phyloP scores from a whole-genome alignment of 2,888 invertebrate genomes.

The Cheilosia soror region DNA sequence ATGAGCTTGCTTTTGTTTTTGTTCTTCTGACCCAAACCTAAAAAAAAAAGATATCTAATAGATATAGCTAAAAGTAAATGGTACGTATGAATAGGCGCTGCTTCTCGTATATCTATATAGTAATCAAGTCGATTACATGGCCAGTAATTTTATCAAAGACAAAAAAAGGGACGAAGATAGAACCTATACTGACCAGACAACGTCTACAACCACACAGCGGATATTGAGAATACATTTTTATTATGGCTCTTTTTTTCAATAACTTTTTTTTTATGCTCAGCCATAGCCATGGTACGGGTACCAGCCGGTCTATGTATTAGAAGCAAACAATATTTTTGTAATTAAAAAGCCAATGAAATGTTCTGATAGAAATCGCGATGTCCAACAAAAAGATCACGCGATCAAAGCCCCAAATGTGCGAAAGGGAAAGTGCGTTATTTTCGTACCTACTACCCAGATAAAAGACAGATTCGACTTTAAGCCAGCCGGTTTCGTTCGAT shows the following conservation, averaged over 20 bases:
- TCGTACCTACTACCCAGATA: slow-evolving; percentile 27
- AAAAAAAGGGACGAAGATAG: not conserved
- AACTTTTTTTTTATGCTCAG: not conserved
- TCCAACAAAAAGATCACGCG: slow-evolving; percentile 34
- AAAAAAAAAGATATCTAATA: slow-evolving; percentile 5
- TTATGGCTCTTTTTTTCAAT: slow-evolving; percentile 13
- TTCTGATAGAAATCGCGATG: slow-evolving; percentile 35
- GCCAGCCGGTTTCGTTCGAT: not conserved
- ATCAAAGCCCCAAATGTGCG: slow-evolving; percentile 8
- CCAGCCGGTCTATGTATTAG: slow-evolving; percentile 6
- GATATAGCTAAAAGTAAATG: slow-evolving; percentile 52
- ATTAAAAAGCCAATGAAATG: slow-evolving; percentile 24
- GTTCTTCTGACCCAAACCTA: not conserved
- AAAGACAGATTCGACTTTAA: slow-evolving; percentile 26
- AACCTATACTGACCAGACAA: not conserved
- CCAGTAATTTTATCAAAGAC: slow-evolving; percentile 53
- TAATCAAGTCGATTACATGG: slow-evolving; percentile 56
- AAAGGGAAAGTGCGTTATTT: slow-evolving; percentile 30
- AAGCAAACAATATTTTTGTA: slow-evolving; percentile 2
- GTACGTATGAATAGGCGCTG: slow-evolving; percentile 62
- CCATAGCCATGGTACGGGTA: slow-evolving; percentile 11
- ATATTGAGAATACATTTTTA: slow-evolving; percentile 40
- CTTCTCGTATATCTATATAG: slow-evolving; percentile 32
- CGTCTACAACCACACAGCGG: slow-evolving; percentile 3
- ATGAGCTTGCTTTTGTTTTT: slow-evolving; percentile 7